Conservation (phyloP, 2,888 invertebrate genomes). For the Rhynchonema sp. region DNA sequence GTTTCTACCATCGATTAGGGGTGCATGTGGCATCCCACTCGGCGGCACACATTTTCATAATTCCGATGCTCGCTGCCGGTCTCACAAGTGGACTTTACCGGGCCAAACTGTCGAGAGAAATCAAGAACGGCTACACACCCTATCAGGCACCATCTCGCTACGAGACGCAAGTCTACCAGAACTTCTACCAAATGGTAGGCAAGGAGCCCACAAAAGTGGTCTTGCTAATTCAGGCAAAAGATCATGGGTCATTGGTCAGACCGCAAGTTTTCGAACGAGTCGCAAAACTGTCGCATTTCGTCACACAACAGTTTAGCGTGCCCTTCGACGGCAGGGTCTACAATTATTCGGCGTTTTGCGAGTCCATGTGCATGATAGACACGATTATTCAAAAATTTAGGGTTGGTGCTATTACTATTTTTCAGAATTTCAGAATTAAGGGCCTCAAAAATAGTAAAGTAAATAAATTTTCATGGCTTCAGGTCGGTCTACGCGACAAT, state of each 20-base stretch:
- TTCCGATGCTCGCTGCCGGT: background rate
- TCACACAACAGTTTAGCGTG: background rate
- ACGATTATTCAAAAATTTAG: background rate
- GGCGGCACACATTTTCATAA: background rate
- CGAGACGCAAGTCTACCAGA: slow-evolving; percentile 1
- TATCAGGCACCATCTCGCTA: background rate
- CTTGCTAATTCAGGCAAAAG: slow-evolving; percentile 6
- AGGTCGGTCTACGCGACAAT: too few relatives aligned
- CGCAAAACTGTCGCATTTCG: background rate
- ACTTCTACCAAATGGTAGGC: slow-evolving; percentile 9
- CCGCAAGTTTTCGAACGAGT: background rate
- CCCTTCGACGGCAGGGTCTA: background rate
- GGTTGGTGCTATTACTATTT: too few relatives aligned
- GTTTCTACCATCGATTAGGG: background rate
- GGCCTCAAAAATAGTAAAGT: too few relatives aligned
- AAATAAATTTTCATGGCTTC: too few relatives aligned
- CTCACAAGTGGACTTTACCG: background rate
- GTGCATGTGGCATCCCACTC: background rate
- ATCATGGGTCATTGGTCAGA: slow-evolving; percentile 7
- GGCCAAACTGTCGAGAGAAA: background rate
- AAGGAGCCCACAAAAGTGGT: slow-evolving; percentile 1
- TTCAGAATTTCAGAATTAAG: too few relatives aligned
- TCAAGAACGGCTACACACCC: slow-evolving; percentile 5
- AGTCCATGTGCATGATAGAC: background rate
- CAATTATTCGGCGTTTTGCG: background rate